Evolutionary conservation across 2,797 vertebrate species (phyloP).

Genomic region (Eulemur rubriventer): DNA sequence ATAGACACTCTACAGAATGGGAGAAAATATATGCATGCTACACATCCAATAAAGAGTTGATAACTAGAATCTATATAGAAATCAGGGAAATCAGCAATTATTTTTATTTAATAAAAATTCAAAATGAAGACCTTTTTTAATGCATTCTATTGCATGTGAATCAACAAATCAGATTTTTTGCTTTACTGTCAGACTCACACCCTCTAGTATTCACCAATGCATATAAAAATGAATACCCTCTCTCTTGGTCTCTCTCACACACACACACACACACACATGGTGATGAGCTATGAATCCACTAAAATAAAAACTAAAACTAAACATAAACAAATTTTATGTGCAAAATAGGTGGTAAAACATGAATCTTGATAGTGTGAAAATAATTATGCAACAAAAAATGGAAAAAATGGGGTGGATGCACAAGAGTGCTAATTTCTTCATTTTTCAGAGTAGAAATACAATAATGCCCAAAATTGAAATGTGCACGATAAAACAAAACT

Average conservation of each 20-base stretch:
- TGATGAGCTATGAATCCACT: not conserved
- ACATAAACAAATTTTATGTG: not conserved
- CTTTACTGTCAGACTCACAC: too few relatives aligned
- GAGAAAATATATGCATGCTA: too few relatives aligned
- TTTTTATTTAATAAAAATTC: too few relatives aligned
- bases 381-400: not conserved
- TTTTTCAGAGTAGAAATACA: not conserved
- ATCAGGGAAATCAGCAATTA: too few relatives aligned
- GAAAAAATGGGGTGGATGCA: not conserved
- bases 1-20: too few relatives aligned
- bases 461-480: not conserved
- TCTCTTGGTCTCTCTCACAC: not conserved
- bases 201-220: too few relatives aligned
- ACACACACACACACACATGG: not conserved
- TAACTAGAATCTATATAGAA: too few relatives aligned
- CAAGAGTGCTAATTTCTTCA: not conserved
- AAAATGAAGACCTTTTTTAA: too few relatives aligned
- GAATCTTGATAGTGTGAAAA: not conserved
- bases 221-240: too few relatives aligned
- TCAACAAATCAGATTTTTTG: too few relatives aligned
- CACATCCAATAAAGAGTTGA: too few relatives aligned
- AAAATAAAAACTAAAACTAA: slow-evolving; percentile 3
- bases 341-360: not conserved
- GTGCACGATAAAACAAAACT: not conserved
- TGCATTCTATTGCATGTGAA: too few relatives aligned